These are phyloP conservation scores for Electrona antarctica DNA, from an alignment of 2,113 vertebrate species.

Conservation along the genomic window DNA sequence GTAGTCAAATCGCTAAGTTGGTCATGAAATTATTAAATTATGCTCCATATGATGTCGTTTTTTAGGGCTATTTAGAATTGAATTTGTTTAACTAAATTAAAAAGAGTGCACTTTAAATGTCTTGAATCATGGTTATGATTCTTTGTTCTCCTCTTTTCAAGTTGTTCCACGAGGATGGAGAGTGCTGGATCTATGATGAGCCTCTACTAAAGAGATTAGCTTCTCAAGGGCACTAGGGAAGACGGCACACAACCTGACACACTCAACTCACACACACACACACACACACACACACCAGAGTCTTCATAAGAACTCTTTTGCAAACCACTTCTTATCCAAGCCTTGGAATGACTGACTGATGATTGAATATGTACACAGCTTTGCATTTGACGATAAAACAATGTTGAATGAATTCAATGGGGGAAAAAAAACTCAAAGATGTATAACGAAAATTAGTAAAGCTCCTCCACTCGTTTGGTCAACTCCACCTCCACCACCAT, in stretches of 20 bases:
- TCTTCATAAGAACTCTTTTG: constrained; percentile 82
- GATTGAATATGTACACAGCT: constrained; percentile 76
- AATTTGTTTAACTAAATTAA: too few species aligned
- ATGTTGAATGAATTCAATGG: constrained; percentile 62
- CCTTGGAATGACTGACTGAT: constrained; percentile 77
- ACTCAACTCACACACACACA: constrained; percentile 56
- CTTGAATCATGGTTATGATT: not conserved
- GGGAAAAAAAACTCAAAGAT: constrained; percentile 59
- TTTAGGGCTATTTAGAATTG: not conserved
- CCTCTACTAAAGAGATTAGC: constrained; percentile 91
- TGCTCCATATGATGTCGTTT: not conserved
- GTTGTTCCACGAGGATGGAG: constrained; percentile 98
- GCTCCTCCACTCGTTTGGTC: constrained; percentile 59
- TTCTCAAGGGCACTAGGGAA: constrained; percentile 83
- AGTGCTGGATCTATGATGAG: constrained; percentile 98
- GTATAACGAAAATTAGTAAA: constrained; percentile 62
- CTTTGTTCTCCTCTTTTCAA: constrained; percentile 63
- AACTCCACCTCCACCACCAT: constrained; percentile 56
- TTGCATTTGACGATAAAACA: constrained; percentile 77
- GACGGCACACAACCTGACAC: constrained; percentile 23
- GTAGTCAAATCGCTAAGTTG: not conserved
- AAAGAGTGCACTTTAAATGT: not conserved
- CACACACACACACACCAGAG: constrained; percentile 63
- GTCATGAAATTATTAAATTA: not conserved
- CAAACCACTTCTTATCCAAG: constrained; percentile 74